phyloP scores from a whole-genome alignment of 2,113 vertebrate species.

The Gobiocypris rarus region DNA sequence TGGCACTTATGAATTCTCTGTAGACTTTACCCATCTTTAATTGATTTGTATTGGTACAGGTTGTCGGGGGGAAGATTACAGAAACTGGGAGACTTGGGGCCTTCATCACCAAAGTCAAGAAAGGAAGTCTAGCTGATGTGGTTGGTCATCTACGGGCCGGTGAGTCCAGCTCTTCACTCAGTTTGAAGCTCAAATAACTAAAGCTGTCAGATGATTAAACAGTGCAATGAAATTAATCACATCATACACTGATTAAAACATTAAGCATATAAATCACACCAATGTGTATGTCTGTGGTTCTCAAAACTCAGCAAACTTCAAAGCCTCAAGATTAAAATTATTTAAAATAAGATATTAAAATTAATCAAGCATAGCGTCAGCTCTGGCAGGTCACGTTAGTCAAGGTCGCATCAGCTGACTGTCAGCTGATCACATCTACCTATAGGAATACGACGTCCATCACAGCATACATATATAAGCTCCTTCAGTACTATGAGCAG shows the following conservation, averaged over 20 bases:
- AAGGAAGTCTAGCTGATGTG: slow-evolving; percentile 96
- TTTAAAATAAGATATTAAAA: not conserved
- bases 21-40: slow-evolving; percentile 20
- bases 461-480: too few species aligned
- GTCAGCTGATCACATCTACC: too few species aligned
- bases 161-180: slow-evolving; percentile 64
- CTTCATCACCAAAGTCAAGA: slow-evolving; percentile 99
- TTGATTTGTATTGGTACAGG: slow-evolving; percentile 71
- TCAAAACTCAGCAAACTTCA: not conserved
- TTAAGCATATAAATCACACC: not conserved
- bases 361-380: too few species aligned
- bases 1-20: not conserved
- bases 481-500: too few species aligned
- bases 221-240: too few species aligned
- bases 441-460: too few species aligned
- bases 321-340: not conserved
- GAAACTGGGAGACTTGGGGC: slow-evolving; percentile 96
- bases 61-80: slow-evolving; percentile 96
- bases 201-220: not conserved
- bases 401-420: too few species aligned
- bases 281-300: not conserved
- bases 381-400: too few species aligned
- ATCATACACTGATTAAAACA: not conserved
- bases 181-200: not conserved
- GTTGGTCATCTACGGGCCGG: slow-evolving; percentile 97